Base-by-base conservation (phyloP, 2,888 invertebrate genomes). In the Agonum fuliginosum region DNA sequence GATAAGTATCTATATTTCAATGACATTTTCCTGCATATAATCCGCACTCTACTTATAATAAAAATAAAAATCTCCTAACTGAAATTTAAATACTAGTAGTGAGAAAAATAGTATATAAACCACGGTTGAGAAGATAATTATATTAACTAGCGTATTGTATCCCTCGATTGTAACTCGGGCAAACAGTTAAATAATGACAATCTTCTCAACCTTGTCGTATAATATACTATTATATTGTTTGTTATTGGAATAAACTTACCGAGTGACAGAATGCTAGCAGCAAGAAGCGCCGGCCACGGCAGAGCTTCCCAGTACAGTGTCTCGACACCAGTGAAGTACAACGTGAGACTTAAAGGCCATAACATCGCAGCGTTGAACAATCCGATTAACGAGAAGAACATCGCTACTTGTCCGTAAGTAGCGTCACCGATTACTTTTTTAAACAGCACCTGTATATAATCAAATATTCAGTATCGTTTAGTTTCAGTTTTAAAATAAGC, bases 371-470 rank as follows among this genome's bases (percentile, higher is more conserved):
- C 94, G 87, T 97, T 97, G 84, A 97, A 91, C 81, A 97, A 89
- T 62, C 98, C 98, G 82, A 98, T 91, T 27, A 96, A 91, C 0
- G 97, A 95, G 88, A 98, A 97, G 87, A 98, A 97, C 81, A 98
- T 88, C 1, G 98, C 96, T 74, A 97, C 93, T 88, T 97, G 97
- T 2, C 96, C 97, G 78, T 95, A 93, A 78, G 94, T 95, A 79
- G 97, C 96, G 84, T 97, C 96, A 10, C 97, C 97, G 88, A 98
- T 94, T 81, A 97, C 93, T 88, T 96, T 96, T 84, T 96, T 95
- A 88, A 97, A 97, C 84, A 97, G 91, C 83, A 98, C 97, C 96
- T 97, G 85, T 41, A 19, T 70, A 73, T n/a, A 24, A 79, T n/a
- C n/a, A 79, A 80, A 43, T 27, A 77, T 62, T 24, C n/a, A 54